These are phyloP conservation scores for Atlantisia rogersi DNA, from an alignment of 2,113 vertebrate genomes.

Conservation along the genomic window DNA sequence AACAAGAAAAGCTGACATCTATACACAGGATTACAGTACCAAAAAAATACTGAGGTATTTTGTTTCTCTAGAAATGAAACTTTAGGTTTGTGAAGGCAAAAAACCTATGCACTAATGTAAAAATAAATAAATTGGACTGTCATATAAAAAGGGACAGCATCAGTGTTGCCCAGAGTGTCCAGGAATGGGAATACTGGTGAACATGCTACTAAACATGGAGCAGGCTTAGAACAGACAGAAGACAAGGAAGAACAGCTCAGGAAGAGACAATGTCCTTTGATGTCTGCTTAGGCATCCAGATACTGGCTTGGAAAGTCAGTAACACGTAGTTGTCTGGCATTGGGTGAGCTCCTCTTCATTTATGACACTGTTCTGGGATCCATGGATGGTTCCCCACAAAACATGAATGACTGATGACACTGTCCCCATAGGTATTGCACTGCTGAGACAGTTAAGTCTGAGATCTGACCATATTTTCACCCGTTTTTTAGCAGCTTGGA, in stretches of 20 bases:
- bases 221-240: conserved; percentile 66
- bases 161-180: conserved; percentile 53
- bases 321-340: not conserved
- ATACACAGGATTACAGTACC: conserved; percentile 79
- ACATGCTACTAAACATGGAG: conserved; percentile 72
- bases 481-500: conserved; percentile 88
- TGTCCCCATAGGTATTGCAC: conserved; percentile 71
- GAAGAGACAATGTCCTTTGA: conserved; percentile 62
- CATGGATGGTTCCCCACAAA: not conserved
- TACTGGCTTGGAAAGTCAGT: conserved; percentile 55
- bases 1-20: conserved; percentile 63
- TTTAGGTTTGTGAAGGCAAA: conserved; percentile 67
- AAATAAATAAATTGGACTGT: conserved; percentile 82
- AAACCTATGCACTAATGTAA: conserved; percentile 63
- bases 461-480: not conserved
- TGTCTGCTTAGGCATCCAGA: conserved; percentile 56
- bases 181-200: conserved; percentile 79
- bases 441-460: conserved; percentile 50
- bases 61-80: conserved; percentile 78
- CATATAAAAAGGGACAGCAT: conserved; percentile 50
- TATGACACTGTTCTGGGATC: not conserved
- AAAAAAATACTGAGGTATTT: conserved; percentile 85
- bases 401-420: not conserved
- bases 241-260: conserved; percentile 48
- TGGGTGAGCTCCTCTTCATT: not conserved